These are phyloP conservation scores for Agonopterix alstromeriana DNA, from an alignment of 2,888 invertebrate genomes.

Conservation along the genomic window DNA sequence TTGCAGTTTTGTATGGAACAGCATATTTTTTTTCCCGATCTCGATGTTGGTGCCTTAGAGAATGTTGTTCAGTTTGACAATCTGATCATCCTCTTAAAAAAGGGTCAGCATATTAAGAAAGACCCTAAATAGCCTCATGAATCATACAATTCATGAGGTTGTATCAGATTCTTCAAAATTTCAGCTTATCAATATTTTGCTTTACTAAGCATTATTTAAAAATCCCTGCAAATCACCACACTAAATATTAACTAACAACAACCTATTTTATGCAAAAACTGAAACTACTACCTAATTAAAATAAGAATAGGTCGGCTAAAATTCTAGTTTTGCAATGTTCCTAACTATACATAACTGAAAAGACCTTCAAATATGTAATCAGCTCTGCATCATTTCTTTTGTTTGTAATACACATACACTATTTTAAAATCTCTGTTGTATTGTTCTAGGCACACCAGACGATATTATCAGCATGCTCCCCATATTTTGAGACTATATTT, in stretches of 20 bases:
- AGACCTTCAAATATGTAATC: constrained; percentile 43
- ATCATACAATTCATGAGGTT: too few relatives aligned
- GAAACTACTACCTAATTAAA: constrained; percentile 42
- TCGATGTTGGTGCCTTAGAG: too few relatives aligned
- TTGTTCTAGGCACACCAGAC: constrained; percentile 91
- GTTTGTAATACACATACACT: constrained; percentile 27
- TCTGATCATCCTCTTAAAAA: too few relatives aligned
- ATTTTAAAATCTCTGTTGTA: constrained; percentile 20
- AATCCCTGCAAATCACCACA: not conserved
- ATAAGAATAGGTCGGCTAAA: constrained; percentile 51
- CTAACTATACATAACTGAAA: constrained; percentile 38
- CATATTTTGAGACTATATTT: constrained; percentile 95
- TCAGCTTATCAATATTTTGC: too few relatives aligned
- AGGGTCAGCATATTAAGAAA: too few relatives aligned
- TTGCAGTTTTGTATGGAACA: too few relatives aligned
- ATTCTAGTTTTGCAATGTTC: constrained; percentile 40
- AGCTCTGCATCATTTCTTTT: constrained; percentile 39
- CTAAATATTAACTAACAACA: not conserved
- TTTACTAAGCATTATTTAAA: not conserved
- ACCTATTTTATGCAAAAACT: constrained; percentile 16
- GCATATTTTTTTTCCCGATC: too few relatives aligned
- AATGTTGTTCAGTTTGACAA: too few relatives aligned
- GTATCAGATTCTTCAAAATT: too few relatives aligned
- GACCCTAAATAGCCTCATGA: too few relatives aligned
- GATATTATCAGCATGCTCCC: constrained; percentile 94